Evolutionary conservation across 2,113 vertebrate genomes (phyloP).

Genomic region (Prunella himalayana): DNA sequence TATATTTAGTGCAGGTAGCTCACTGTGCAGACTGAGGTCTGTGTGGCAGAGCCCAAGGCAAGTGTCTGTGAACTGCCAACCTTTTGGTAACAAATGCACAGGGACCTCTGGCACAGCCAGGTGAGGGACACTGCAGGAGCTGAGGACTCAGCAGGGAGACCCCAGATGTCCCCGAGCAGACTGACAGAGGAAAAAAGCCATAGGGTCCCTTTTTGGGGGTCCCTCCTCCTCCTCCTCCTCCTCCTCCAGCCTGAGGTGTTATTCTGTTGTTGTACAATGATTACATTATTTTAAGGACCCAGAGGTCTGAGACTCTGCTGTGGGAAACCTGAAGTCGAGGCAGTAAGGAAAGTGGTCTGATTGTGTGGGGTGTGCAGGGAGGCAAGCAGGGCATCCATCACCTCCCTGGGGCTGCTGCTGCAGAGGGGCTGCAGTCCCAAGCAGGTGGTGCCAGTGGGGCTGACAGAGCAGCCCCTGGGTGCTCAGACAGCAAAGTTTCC

Average conservation of each 20-base stretch:
- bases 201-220: too few species aligned
- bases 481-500: neutral
- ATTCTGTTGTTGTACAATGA: neutral
- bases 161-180: rapidly evolving
- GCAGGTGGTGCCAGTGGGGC: neutral
- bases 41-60: rapidly evolving
- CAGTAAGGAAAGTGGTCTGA: neutral
- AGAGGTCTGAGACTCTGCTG: neutral
- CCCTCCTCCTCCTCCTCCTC: neutral
- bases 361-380: neutral
- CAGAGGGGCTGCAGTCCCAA: rapidly evolving
- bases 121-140: neutral
- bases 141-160: rapidly evolving
- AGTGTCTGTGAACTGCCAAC: rapidly evolving
- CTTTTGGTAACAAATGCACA: neutral
- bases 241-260: neutral
- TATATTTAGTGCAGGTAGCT: neutral
- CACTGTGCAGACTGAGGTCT: neutral
- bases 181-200: neutral
- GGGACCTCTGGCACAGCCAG: neutral
- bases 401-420: rapidly evolving
- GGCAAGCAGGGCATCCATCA: neutral
- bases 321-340: rapidly evolving
- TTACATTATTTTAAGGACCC: neutral
- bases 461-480: neutral